Evolutionary conservation across 2,797 vertebrate genomes (phyloP).

Genomic region (Sorex maritimensis): DNA sequence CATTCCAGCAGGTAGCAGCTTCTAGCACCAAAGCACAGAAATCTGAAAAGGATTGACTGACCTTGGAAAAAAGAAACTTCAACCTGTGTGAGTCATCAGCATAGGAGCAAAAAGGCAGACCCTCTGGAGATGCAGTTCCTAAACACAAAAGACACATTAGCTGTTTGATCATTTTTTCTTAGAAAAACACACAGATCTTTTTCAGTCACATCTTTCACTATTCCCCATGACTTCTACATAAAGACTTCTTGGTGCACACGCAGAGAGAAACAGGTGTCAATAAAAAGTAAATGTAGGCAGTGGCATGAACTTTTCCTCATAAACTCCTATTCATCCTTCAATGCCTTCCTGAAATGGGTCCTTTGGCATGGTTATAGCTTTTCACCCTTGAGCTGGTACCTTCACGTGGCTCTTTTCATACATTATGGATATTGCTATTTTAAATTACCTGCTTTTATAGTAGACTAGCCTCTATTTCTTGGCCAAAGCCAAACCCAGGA

Average conservation of each 20-base stretch:
- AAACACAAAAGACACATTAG: background rate
- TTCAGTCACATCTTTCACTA: slow-evolving; percentile 2
- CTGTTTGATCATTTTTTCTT: slow-evolving; percentile 3
- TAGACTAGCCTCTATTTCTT: background rate
- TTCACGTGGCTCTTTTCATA: background rate
- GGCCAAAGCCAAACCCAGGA: background rate
- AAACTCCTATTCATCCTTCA: slow-evolving; percentile 28
- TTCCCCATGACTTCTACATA: background rate
- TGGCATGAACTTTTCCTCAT: background rate
- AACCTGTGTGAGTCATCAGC: background rate
- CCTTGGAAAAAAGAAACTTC: background rate
- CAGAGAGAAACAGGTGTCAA: background rate
- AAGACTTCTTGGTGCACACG: background rate
- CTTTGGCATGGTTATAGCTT: background rate
- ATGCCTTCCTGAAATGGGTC: slow-evolving; percentile 12
- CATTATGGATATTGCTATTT: background rate
- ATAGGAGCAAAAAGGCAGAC: background rate
- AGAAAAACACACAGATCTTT: background rate
- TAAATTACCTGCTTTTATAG: background rate
- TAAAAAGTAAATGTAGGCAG: background rate
- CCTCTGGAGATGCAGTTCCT: background rate
- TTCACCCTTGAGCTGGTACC: background rate
- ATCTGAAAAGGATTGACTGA: background rate
- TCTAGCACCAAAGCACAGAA: background rate
- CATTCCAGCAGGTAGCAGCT: background rate